phyloP scores from a whole-genome alignment of 92 coral and sea anemone species.

The Epizoanthus stellaris region DNA sequence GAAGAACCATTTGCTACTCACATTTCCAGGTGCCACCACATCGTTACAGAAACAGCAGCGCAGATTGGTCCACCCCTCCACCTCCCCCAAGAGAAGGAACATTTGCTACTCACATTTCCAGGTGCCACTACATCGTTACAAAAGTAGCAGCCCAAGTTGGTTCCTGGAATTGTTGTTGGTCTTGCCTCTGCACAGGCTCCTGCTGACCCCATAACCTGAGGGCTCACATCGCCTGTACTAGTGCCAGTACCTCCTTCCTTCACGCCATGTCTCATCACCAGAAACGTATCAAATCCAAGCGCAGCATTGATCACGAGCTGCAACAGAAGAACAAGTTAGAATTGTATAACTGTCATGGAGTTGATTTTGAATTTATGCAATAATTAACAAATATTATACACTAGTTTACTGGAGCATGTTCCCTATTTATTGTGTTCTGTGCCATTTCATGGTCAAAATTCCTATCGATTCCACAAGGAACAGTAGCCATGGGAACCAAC shows the following conservation, averaged over 20 bases:
- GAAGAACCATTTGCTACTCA: slow-evolving; percentile 52
- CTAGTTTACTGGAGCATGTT: too few relatives aligned
- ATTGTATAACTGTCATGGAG: too few relatives aligned
- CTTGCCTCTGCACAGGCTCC: background rate
- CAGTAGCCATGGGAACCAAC: too few relatives aligned
- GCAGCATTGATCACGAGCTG: slow-evolving; percentile 94
- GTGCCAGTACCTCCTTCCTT: slow-evolving; percentile 36
- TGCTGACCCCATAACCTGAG: slow-evolving; percentile 40
- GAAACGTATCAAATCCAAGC: slow-evolving; percentile 96
- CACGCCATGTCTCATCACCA: slow-evolving; percentile 96
- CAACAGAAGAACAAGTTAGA: background rate
- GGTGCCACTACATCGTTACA: slow-evolving; percentile 99
- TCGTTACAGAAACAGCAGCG: slow-evolving; percentile 95
- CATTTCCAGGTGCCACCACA: slow-evolving; percentile 99
- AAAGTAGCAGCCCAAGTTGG: slow-evolving; percentile 90
- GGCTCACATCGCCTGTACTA: slow-evolving; percentile 26
- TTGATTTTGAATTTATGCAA: too few relatives aligned
- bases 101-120: slow-evolving; percentile 85
- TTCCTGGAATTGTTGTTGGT: slow-evolving; percentile 69
- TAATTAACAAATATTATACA: too few relatives aligned
- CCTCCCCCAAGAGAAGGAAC: background rate
- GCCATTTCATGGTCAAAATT: too few relatives aligned
- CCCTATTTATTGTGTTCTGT: too few relatives aligned
- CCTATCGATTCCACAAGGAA: too few relatives aligned
- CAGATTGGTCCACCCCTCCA: background rate